These are phyloP conservation scores for Scaptomyza hsui DNA, from an alignment of 1,140 invertebrate genomes.

Conservation along the genomic window DNA sequence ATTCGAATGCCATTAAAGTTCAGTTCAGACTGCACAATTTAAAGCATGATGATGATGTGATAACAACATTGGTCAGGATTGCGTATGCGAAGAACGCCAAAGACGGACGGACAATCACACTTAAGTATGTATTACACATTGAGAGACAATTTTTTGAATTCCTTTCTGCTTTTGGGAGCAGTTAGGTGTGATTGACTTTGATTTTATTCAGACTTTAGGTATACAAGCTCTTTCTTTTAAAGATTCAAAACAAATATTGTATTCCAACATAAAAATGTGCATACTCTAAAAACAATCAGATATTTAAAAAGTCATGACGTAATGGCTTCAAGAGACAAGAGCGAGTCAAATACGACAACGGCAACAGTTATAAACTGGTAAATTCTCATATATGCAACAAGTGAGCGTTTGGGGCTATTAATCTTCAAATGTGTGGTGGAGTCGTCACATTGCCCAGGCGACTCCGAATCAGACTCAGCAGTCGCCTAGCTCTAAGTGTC, in stretches of 20 bases:
- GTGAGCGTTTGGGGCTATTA: slow-evolving; percentile 59
- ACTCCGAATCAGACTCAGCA: slow-evolving; percentile 8
- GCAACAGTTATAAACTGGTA: slow-evolving; percentile 1
- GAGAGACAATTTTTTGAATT: background rate
- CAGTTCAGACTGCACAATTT: slow-evolving; percentile 46
- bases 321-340: slow-evolving; percentile 17
- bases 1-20: slow-evolving; percentile 55
- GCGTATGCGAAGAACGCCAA: slow-evolving; percentile 17
- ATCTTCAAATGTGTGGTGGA: slow-evolving; percentile 52
- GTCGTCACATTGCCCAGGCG: slow-evolving; percentile 25
- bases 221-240: background rate
- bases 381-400: slow-evolving; percentile 4
- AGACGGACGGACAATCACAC: slow-evolving; percentile 1
- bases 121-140: background rate
- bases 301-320: slow-evolving; percentile 59
- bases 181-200: too few relatives aligned
- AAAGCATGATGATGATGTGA: slow-evolving; percentile 23
- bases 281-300: slow-evolving; percentile 13
- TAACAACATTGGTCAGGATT: slow-evolving; percentile 27
- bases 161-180: too few relatives aligned
- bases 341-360: slow-evolving; percentile 18
- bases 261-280: too few relatives aligned
- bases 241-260: background rate
- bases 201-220: background rate
- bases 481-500: slow-evolving; percentile 7